Conservation (phyloP, 2,113 vertebrate species). For the Ctenomys sociabilis region DNA sequence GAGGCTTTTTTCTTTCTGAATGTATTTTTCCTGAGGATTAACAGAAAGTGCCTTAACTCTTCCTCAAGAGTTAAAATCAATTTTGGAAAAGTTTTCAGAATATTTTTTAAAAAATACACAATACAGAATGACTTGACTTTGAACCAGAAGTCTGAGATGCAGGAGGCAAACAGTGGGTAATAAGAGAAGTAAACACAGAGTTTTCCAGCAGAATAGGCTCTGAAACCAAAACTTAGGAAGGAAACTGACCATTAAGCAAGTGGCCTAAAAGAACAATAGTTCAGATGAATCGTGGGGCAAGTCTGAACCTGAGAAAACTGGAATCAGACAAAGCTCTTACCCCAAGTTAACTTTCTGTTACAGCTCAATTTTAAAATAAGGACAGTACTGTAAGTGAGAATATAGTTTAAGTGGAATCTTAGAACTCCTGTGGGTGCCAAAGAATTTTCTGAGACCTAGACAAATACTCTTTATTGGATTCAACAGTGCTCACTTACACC, state of each 20-base stretch:
- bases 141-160: slow-evolving; percentile 42
- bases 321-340: slow-evolving; percentile 60
- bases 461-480: slow-evolving; percentile 50
- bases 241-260: slow-evolving; percentile 72
- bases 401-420: slow-evolving; percentile 51
- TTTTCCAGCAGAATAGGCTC: slow-evolving; percentile 57
- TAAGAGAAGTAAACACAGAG: slow-evolving; percentile 65
- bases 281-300: slow-evolving; percentile 26
- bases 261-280: slow-evolving; percentile 69
- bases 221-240: slow-evolving; percentile 79
- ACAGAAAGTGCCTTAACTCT: slow-evolving; percentile 59
- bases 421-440: slow-evolving; percentile 43
- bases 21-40: slow-evolving; percentile 50
- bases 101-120: slow-evolving; percentile 58
- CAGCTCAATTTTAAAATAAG: slow-evolving; percentile 59
- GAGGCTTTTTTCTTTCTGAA: not conserved
- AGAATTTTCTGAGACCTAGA: slow-evolving; percentile 61
- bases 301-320: slow-evolving; percentile 64
- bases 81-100: slow-evolving; percentile 65
- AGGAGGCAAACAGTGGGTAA: slow-evolving; percentile 52
- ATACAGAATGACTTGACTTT: slow-evolving; percentile 61
- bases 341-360: slow-evolving; percentile 55
- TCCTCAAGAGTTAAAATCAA: slow-evolving; percentile 51
- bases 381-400: slow-evolving; percentile 43
- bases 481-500: not conserved